Base-by-base conservation (phyloP, 2,888 invertebrate genomes). In the Amaurobius ferox region DNA sequence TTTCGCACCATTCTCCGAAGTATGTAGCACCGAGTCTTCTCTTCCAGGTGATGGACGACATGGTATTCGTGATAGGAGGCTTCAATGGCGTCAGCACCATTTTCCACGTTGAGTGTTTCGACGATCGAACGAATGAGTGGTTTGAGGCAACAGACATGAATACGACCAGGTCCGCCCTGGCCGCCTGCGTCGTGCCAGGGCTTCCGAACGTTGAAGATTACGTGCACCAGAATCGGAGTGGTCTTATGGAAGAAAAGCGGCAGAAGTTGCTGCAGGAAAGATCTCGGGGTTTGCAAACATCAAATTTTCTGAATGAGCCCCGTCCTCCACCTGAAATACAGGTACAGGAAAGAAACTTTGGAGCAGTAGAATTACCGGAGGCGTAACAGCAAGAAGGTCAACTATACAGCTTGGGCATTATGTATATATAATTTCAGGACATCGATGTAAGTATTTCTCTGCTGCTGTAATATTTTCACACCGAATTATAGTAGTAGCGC, bases 201-300 rank as follows among this genome's bases (percentile, higher is more conserved):
- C 92, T 92, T 19, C 91, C 91, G 1, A 87, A 88, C 66, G 71
- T 79, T 11, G 55, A 67, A 11, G 71, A 79, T 32, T 88, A 88
- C 61, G 67, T 97, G 88, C 97, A 97, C 92, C 95, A 96, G 90
- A 96, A 97, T 90, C 93, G 96, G 16, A 95, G 96, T 91, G 93
- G 94, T 0, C 92, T 97, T 26, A 96, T 97, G 95, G 96, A 97
- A 91, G 96, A 97, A 90, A 95, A 96, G 89, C 93, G 96, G 0
- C 96, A 96, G 91, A 95, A 95, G 90, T 93, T 95, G 90, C 92
- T 95, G 30, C 93, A 80, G 55, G 73, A 80, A 16, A 62, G 39
- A 26, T 26, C 48, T 0, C 2, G 48, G 9, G 73, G 73, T 19
- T 39, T 35, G 35, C 48, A 40, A 1, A 55, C 55, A 26, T 0